These are phyloP conservation scores for Agonum fuliginosum DNA, from an alignment of 2,888 invertebrate genomes.

Conservation along the genomic window DNA sequence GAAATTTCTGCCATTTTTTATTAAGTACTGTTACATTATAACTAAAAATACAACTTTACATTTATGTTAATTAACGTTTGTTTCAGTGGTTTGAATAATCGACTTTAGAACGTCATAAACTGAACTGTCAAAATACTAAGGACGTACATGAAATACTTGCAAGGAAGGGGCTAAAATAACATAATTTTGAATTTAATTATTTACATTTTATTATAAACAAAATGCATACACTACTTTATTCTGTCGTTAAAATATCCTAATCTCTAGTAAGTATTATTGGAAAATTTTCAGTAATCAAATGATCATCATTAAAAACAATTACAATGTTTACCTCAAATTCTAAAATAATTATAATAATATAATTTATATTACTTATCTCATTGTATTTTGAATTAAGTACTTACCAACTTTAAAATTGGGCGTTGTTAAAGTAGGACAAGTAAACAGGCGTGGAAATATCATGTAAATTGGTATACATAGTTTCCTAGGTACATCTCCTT, in stretches of 20 bases:
- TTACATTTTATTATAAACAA: neutral
- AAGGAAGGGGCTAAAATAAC: neutral
- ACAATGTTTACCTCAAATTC: conserved; percentile 97
- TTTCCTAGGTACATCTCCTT: conserved; percentile 90
- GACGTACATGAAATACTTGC: neutral
- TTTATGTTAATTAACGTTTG: neutral
- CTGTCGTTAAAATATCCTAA: conserved; percentile 64
- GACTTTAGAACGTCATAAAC: conserved; percentile 5
- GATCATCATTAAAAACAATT: conserved; percentile 93
- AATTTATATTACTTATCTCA: neutral
- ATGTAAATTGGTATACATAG: conserved; percentile 93
- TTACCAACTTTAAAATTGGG: conserved; percentile 96
- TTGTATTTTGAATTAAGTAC: conserved; percentile 62
- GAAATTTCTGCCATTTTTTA: conserved; percentile 38
- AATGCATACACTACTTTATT: neutral
- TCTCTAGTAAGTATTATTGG: conserved; percentile 80
- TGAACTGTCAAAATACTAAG: neutral
- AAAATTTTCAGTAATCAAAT: conserved; percentile 95
- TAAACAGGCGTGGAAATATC: conserved; percentile 96
- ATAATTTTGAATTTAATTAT: neutral
- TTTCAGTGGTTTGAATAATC: no score
- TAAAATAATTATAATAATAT: conserved; percentile 73
- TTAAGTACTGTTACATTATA: neutral
- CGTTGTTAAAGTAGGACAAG: conserved; percentile 93
- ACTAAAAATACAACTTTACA: neutral